These are phyloP conservation scores for Drosophila nigromelanica DNA, from an alignment of 1,140 invertebrate genomes.

Conservation along the genomic window DNA sequence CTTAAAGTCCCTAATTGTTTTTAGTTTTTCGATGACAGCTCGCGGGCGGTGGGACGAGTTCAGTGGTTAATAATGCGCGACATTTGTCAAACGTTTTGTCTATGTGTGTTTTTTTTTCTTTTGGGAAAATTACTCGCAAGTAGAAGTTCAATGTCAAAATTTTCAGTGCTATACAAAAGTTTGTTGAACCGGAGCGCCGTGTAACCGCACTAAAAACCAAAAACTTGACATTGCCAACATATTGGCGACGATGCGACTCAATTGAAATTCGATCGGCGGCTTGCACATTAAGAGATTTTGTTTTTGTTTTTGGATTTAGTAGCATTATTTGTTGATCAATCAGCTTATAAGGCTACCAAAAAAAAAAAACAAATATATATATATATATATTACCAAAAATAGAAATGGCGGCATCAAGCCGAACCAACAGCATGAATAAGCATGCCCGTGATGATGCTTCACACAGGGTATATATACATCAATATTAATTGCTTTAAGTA, in stretches of 20 bases:
- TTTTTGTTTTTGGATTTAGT: constrained; percentile 22
- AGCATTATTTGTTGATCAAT: constrained; percentile 32
- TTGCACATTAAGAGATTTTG: constrained; percentile 37
- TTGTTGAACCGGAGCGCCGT: constrained; percentile 32
- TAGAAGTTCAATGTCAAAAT: constrained; percentile 54
- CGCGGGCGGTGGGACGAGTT: too few relatives aligned
- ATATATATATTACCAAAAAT: constrained; percentile 20
- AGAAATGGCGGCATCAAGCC: neutral
- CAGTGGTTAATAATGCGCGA: constrained; percentile 31
- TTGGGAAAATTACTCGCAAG: constrained; percentile 23
- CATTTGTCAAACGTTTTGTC: constrained; percentile 15
- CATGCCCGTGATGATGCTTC: too few relatives aligned
- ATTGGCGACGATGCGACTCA: neutral
- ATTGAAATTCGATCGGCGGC: constrained; percentile 36
- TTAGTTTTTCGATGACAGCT: too few relatives aligned
- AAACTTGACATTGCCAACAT: constrained; percentile 6
- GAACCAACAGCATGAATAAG: too few relatives aligned
- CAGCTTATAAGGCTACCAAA: constrained; percentile 25
- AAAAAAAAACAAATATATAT: neutral
- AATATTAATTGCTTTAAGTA: neutral
- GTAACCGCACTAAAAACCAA: constrained; percentile 9
- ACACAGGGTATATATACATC: too few relatives aligned
- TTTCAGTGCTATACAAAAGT: constrained; percentile 31
- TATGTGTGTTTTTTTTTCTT: neutral
- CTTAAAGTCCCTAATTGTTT: too few relatives aligned